Conservation (phyloP, 2,888 invertebrate species). For the Pyrrhosoma nymphula region DNA sequence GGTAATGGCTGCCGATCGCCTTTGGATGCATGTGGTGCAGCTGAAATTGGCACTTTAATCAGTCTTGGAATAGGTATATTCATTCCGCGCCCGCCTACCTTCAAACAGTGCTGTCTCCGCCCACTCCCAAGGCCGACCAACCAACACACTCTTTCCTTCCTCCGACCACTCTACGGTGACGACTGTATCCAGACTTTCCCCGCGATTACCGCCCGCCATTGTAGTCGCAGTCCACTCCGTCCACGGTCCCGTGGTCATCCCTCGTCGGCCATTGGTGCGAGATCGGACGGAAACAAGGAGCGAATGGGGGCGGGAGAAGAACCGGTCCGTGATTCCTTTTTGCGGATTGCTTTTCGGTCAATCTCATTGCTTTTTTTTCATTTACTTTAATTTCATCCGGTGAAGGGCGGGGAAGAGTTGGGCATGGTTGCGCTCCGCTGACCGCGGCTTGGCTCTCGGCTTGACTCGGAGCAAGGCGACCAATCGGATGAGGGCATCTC, state of each 20-base stretch:
- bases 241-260: background rate
- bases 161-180: too few species aligned
- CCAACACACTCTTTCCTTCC: background rate
- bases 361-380: constrained; percentile 13
- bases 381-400: background rate
- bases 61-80: too few species aligned
- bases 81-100: too few species aligned
- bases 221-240: background rate
- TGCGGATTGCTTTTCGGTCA: constrained; percentile 36
- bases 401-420: background rate
- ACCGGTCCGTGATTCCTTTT: constrained; percentile 56
- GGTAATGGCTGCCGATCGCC: too few species aligned
- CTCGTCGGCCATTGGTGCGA: background rate
- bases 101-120: background rate
- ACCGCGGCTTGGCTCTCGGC: background rate
- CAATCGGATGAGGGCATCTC: background rate
- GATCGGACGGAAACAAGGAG: constrained; percentile 22
- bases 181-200: background rate
- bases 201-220: constrained; percentile 8
- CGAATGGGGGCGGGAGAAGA: background rate
- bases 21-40: too few species aligned
- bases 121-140: background rate
- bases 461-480: background rate
- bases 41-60: too few species aligned
- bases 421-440: background rate